phyloP scores from a whole-genome alignment of 2,797 vertebrate species.

The Anabas testudineus region DNA sequence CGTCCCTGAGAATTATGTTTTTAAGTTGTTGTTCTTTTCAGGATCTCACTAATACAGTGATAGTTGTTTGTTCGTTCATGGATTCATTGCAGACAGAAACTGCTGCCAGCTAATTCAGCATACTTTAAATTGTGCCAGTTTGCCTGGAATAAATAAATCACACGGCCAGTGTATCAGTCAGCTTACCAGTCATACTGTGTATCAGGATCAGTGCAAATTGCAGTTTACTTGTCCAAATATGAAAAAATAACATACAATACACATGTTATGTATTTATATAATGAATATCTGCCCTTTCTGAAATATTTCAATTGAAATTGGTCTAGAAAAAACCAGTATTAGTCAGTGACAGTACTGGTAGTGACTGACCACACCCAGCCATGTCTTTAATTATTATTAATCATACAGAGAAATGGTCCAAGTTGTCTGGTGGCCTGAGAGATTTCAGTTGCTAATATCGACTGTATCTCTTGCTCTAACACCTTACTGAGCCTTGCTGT shows the following conservation, averaged over 20 bases:
- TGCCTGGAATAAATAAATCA: neutral
- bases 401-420: neutral
- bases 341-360: no score
- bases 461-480: conserved; percentile 5
- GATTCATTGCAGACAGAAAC: neutral
- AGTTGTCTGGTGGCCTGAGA: neutral
- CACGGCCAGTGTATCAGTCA: neutral
- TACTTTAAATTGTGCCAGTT: neutral
- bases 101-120: neutral
- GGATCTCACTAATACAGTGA: neutral
- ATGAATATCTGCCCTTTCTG: no score
- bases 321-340: no score
- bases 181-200: no score
- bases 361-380: no score
- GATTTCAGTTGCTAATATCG: neutral
- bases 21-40: neutral
- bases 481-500: neutral
- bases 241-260: no score
- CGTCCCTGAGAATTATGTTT: no score
- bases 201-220: neutral
- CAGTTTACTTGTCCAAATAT: no score
- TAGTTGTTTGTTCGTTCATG: neutral
- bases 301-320: no score
- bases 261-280: no score
- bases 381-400: neutral